Percentiles rank a stretch among this genome's conserved stretches.
Conservation (phyloP, 1,140 invertebrate genomes). For the Zaprionus inermis region DNA sequence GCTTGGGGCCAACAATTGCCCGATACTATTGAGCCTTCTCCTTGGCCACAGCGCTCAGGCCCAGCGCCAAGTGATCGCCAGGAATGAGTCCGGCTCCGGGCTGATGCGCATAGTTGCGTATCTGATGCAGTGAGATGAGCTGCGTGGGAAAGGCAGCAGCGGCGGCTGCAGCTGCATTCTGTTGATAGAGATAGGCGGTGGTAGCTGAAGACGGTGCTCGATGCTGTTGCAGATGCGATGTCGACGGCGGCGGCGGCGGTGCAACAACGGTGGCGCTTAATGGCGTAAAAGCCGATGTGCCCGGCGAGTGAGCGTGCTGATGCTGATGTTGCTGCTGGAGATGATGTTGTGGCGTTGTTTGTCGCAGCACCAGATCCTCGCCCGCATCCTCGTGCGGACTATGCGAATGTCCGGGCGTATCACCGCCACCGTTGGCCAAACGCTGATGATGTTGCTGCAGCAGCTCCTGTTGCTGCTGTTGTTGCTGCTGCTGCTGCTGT, state of each 20-base stretch:
- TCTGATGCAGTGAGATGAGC: conserved; percentile 97
- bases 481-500: conserved; percentile 61
- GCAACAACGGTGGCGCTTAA: conserved; percentile 88
- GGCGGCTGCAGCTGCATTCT: conserved; percentile 86
- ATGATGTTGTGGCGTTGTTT: conserved; percentile 65
- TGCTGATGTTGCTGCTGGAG: conserved; percentile 60
- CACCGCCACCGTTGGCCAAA: conserved; percentile 45
- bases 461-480: conserved; percentile 64
- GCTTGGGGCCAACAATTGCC: conserved; percentile 55
- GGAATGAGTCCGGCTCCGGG: conserved; percentile 86
- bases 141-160: conserved; percentile 95
- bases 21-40: conserved; percentile 84
- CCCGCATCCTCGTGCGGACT: conserved; percentile 84
- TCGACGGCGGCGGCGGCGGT: conserved; percentile 88
- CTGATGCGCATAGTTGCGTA: conserved; percentile 97
- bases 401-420: conserved; percentile 77
- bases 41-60: conserved; percentile 74
- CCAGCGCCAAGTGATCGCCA: conserved; percentile 79
- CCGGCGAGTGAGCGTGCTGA: conserved; percentile 63
- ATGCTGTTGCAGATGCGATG: conserved; percentile 87
- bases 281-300: conserved; percentile 93
- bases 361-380: conserved; percentile 84
- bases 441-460: conserved; percentile 66
- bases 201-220: conserved; percentile 85
- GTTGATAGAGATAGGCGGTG: conserved; percentile 74